These are phyloP conservation scores for Pica pica DNA, from an alignment of 2,113 vertebrate species.

Conservation along the genomic window DNA sequence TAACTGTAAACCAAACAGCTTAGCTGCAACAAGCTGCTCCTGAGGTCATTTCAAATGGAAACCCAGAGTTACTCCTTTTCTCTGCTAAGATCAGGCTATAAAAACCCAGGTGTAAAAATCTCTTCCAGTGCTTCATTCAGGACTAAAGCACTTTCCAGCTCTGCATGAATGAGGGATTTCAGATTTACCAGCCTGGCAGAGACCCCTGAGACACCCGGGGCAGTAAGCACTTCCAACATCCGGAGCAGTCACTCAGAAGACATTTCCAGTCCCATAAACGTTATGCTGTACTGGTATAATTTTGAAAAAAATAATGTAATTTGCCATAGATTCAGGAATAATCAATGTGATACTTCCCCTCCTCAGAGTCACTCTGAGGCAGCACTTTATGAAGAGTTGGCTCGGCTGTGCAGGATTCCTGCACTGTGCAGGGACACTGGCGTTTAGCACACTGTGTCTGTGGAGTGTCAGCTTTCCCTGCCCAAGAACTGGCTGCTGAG, in stretches of 20 bases:
- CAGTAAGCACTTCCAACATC: constrained; percentile 5
- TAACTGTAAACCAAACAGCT: neutral
- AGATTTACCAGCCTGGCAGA: constrained; percentile 34
- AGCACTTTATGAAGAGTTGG: neutral
- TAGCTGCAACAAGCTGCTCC: neutral
- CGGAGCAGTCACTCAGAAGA: constrained; percentile 1
- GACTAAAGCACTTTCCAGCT: neutral
- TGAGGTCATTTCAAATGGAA: neutral
- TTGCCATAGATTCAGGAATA: neutral
- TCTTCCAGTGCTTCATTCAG: neutral
- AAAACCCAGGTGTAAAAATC: constrained; percentile 24
- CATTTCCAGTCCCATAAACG: constrained; percentile 17
- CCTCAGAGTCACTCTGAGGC: neutral
- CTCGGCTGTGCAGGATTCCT: neutral
- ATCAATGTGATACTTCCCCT: constrained; percentile 32
- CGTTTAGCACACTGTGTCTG: neutral
- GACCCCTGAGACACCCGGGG: neutral
- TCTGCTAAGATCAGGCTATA: neutral
- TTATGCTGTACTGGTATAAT: neutral
- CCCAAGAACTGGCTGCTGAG: neutral
- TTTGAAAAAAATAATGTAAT: constrained; percentile 22
- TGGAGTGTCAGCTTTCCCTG: constrained; percentile 20
- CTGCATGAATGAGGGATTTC: constrained; percentile 1
- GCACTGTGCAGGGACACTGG: neutral
- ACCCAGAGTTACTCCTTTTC: neutral